These are phyloP conservation scores for Spodoptera littoralis DNA, from an alignment of 2,888 invertebrate genomes.

Conservation along the genomic window DNA sequence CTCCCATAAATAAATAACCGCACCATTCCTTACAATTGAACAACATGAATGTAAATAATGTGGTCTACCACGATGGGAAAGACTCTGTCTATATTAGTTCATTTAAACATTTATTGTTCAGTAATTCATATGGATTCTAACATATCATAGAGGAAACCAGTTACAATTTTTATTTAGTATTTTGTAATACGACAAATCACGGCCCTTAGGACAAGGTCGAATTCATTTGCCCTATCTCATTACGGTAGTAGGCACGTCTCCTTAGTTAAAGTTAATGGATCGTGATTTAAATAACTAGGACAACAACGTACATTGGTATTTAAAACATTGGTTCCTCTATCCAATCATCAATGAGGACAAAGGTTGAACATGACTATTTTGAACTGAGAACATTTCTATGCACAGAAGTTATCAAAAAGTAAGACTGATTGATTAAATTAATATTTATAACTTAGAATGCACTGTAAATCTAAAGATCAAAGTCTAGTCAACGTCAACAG, in stretches of 20 bases:
- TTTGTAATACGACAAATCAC: not conserved
- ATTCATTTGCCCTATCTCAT: constrained; percentile 26
- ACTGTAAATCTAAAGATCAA: not conserved
- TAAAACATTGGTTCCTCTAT: constrained; percentile 15
- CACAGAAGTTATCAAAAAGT: not conserved
- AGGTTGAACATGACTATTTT: constrained; percentile 9
- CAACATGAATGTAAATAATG: too few species aligned
- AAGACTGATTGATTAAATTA: not conserved
- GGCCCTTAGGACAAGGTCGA: constrained; percentile 35
- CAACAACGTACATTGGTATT: constrained; percentile 30
- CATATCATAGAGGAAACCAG: too few species aligned
- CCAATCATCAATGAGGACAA: constrained; percentile 33
- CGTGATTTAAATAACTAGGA: constrained; percentile 48
- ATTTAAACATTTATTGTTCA: not conserved
- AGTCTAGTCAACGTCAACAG: not conserved
- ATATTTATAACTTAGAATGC: not conserved
- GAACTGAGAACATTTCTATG: too few species aligned
- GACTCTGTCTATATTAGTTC: not conserved
- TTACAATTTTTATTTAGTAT: too few species aligned
- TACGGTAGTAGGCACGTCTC: constrained; percentile 27
- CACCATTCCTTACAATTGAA: too few species aligned
- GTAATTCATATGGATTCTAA: not conserved
- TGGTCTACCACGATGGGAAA: not conserved
- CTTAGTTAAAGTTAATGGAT: constrained; percentile 33
- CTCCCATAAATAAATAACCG: too few species aligned